phyloP scores from a whole-genome alignment of 2,113 vertebrate species.

The Indicator indicator region DNA sequence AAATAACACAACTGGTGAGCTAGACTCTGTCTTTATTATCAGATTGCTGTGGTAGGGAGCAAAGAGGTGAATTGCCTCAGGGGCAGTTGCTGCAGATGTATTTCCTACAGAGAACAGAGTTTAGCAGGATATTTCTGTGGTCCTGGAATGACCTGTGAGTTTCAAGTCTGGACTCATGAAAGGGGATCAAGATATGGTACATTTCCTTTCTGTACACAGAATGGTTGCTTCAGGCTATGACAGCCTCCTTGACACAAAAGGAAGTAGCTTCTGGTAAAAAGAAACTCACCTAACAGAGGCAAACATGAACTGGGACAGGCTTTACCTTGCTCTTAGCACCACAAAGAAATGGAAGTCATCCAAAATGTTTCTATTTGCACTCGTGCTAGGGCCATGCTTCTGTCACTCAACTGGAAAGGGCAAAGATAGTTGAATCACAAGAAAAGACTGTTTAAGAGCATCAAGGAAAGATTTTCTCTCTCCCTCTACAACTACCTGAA shows the following conservation, averaged over 20 bases:
- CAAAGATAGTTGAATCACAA: background rate
- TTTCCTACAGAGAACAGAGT: background rate
- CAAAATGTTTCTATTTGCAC: background rate
- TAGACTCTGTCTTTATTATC: background rate
- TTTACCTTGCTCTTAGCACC: background rate
- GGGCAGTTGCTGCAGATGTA: background rate
- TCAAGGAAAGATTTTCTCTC: background rate
- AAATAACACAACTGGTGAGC: background rate
- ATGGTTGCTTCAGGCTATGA: background rate
- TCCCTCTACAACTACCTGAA: too few species aligned
- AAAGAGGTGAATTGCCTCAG: background rate
- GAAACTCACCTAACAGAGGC: background rate
- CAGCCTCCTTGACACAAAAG: background rate
- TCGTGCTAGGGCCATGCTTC: background rate
- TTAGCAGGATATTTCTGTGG: background rate
- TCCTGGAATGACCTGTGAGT: background rate
- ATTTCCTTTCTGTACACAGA: background rate
- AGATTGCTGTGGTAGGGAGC: background rate
- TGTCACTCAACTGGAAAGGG: background rate
- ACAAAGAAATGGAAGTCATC: background rate
- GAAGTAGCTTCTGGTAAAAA: background rate
- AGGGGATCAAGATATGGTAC: background rate
- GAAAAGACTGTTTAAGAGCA: background rate
- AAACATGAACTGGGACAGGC: background rate
- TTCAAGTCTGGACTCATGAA: background rate